Base-by-base conservation (phyloP, 1,140 invertebrate species). In the Conus ventricosus region DNA sequence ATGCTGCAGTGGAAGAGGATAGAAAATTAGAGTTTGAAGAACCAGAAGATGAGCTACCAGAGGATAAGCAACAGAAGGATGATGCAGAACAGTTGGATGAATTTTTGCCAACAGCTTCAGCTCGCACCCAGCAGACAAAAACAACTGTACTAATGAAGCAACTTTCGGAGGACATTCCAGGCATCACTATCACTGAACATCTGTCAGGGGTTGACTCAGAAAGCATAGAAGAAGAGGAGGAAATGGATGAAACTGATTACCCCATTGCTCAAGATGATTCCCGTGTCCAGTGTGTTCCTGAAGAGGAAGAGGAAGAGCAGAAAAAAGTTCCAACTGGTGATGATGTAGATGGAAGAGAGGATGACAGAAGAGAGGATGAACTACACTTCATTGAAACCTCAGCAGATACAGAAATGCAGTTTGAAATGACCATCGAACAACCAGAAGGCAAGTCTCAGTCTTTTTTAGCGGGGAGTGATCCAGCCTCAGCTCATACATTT, bases 131-230 rank as follows among this genome's bases (percentile, higher is more conserved):
- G 54, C 88, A 85, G 13, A 83, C 57, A 81, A 84, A 67, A 84
- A 88, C 87, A n/a, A 86, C 86, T n/a, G 67, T 89, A 25, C 78
- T 93, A 3, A 89, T 91, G 27, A 92, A 92, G 84, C 93, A 94
- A 84, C 95, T 95, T 88, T 95, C 95, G 85, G 95, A 95, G 83
- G 95, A 95, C 83, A 96, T 97, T 91, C 97, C 97, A 39, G 96
- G 97, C 92, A 97, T 97, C 85, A 97, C 96, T 91, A 96, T 97
- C 20, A 97, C 97, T 5, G 96, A 97, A 92, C 96, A 97, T 91
- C 95, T 96, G 94, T 96, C 96, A 92, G 95, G 96, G 54, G 96
- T 96, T 20, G 76, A 83, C 76, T 39, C 53, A 15, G 75, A 53
- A 67, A 78, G 53, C 78, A 54, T 71, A 55, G 90, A 90, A 67